Conservation (phyloP, 2,888 invertebrate genomes). For the Operophtera brumata region DNA sequence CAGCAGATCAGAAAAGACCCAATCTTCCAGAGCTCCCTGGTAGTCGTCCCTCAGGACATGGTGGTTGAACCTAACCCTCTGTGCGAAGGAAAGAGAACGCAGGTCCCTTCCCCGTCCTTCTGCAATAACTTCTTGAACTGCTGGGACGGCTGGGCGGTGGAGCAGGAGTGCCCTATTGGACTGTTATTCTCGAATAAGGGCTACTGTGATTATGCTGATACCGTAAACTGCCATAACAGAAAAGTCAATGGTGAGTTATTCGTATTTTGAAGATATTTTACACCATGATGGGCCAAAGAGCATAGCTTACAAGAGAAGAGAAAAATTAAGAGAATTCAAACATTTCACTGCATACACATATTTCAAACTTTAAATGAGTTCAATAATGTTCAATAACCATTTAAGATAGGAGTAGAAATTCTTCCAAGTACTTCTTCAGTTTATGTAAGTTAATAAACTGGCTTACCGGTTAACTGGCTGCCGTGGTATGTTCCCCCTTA, state of each 20-base stretch:
- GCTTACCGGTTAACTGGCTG: no score
- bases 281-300: no score
- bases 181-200: slow-evolving; percentile 81
- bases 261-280: not conserved
- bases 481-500: no score
- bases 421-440: no score
- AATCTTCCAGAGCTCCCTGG: slow-evolving; percentile 59
- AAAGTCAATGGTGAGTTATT: slow-evolving; percentile 54
- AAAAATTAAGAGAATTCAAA: no score
- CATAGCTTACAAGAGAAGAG: no score
- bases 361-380: no score
- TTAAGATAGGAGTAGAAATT: no score
- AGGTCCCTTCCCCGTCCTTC: slow-evolving; percentile 80
- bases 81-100: slow-evolving; percentile 78
- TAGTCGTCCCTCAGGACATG: slow-evolving; percentile 51
- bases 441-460: no score
- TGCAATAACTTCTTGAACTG: slow-evolving; percentile 85
- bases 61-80: slow-evolving; percentile 55
- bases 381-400: no score
- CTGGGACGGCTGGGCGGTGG: slow-evolving; percentile 85
- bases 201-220: slow-evolving; percentile 83
- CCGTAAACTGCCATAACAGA: slow-evolving; percentile 82
- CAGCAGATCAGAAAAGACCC: slow-evolving; percentile 63
- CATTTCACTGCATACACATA: no score
- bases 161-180: slow-evolving; percentile 83